Evolutionary conservation across 2,888 invertebrate species (phyloP), one percentile per base, ranked within the genome.

Genomic region (Ashinkailepas kermadecensis): DNA sequence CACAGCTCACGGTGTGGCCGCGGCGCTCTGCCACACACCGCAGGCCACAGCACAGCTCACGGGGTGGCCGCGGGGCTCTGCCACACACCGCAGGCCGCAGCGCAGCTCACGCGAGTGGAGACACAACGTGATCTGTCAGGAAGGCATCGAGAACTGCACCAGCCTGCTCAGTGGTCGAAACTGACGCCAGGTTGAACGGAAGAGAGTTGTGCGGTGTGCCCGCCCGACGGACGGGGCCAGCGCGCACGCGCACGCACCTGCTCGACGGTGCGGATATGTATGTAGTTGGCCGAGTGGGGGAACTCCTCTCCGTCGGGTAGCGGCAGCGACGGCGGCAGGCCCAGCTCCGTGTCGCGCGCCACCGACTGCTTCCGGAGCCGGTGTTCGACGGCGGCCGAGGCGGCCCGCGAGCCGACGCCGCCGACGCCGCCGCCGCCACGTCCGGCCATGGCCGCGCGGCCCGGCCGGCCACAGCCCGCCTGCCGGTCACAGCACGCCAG

Each of bases 231-330:
- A 39, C 39, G 39, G 39, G 39, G 2, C 39, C 39, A 39, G 39
- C 39, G 39, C 39, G 39, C 39, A 4, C 39, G 12, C 39, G 12
- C 21, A 11, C 10, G 23, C 8, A 74, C 74, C 74, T 74, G 74
- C 9, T 74, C 74, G 74, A 56, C 56, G 21, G 74, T 74, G 8
- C 74, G 74, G 56, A 74, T 74, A 56, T 74, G 74, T 21, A 74
- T 56, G 74, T 74, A 56, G 74, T 74, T 74, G 56, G 56, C 74
- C 21, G 74, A 74, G 74, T 23, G 23, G 56, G 74, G 74, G 56
- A 74, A 74, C 56, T 74, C 74, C 74, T 74, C 74, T 12, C 74
- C 74, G 56, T 74, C 74, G 18, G 74, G 74, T 56, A 74, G 74
- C 56, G 74, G 56, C 74, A 74, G 54, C 8, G 74, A 13, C 54